Percentiles rank a stretch among this genome's conserved stretches.
Conservation (phyloP, 2,797 vertebrate species). For the Pygocentrus nattereri region DNA sequence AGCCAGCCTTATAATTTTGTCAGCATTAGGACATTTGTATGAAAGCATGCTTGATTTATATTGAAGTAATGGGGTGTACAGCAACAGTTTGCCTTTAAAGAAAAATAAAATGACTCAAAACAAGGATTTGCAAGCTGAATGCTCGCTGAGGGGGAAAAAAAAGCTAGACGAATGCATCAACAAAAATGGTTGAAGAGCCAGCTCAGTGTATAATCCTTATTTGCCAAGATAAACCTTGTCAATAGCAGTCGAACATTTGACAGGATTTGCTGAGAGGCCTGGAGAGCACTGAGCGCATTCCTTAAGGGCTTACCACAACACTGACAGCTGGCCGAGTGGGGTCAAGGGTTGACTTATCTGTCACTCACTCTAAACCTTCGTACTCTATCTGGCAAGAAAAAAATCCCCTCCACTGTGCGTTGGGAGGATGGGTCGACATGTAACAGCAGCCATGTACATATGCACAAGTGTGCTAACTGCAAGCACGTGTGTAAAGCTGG, state of each 20-base stretch:
- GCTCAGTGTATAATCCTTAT: slow-evolving; percentile 76
- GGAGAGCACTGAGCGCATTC: slow-evolving; percentile 74
- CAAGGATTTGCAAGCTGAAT: slow-evolving; percentile 34
- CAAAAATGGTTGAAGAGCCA: slow-evolving; percentile 71
- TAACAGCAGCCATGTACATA: slow-evolving; percentile 60
- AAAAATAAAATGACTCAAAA: slow-evolving; percentile 20
- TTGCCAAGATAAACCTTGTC: slow-evolving; percentile 82
- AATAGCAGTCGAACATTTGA: slow-evolving; percentile 82
- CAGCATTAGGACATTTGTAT: slow-evolving; percentile 19
- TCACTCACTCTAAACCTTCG: slow-evolving; percentile 51
- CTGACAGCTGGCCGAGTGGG: slow-evolving; percentile 81
- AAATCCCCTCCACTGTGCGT: background rate
- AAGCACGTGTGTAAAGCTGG: slow-evolving; percentile 31
- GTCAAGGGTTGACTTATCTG: slow-evolving; percentile 74
- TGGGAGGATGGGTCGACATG: slow-evolving; percentile 37
- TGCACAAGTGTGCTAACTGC: background rate
- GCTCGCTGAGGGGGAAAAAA: background rate
- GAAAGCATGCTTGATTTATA: slow-evolving; percentile 2
- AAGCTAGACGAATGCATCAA: slow-evolving; percentile 19
- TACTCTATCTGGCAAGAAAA: slow-evolving; percentile 45
- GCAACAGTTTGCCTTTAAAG: slow-evolving; percentile 9
- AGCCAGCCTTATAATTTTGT: slow-evolving; percentile 17
- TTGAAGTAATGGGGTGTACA: slow-evolving; percentile 12
- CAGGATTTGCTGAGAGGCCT: slow-evolving; percentile 79
- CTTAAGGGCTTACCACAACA: slow-evolving; percentile 79